phyloP scores from a whole-genome alignment of 2,113 vertebrate species.

The Xenus cinereus region DNA sequence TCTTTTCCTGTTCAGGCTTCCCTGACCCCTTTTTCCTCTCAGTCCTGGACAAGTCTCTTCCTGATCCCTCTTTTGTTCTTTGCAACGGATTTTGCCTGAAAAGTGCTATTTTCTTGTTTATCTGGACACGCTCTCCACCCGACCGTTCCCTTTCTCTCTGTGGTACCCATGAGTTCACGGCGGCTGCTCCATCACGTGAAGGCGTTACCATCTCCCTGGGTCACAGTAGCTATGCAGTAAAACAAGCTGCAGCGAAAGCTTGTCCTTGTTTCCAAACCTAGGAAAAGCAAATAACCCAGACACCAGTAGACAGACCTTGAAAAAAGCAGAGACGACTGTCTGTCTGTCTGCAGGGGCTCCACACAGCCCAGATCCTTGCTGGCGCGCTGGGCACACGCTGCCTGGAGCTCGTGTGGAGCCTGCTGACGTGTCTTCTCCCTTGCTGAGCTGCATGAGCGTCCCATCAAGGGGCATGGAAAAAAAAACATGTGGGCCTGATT shows the following conservation, averaged over 20 bases:
- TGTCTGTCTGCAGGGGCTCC: not conserved
- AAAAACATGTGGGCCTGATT: not conserved
- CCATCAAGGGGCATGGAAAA: not conserved
- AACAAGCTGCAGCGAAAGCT: not conserved
- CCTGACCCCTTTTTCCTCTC: not conserved
- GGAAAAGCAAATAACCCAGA: not conserved
- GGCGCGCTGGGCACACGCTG: not conserved
- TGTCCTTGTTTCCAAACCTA: not conserved
- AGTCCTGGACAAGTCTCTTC: not conserved
- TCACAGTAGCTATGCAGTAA: not conserved
- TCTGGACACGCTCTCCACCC: not conserved
- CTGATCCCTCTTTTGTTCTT: not conserved
- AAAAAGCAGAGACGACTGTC: not conserved
- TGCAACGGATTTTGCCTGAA: not conserved
- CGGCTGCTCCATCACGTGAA: accelerated
- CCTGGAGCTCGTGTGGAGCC: not conserved
- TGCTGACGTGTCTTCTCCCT: accelerated
- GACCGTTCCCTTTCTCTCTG: not conserved
- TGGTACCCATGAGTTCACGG: accelerated
- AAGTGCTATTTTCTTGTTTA: not conserved
- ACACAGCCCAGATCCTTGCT: not conserved
- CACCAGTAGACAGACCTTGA: not conserved
- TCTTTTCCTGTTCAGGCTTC: not conserved
- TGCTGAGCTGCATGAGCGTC: not conserved
- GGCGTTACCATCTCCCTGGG: not conserved